Base-by-base conservation (phyloP, 2,888 invertebrate genomes). In the Yponomeuta evonymella region DNA sequence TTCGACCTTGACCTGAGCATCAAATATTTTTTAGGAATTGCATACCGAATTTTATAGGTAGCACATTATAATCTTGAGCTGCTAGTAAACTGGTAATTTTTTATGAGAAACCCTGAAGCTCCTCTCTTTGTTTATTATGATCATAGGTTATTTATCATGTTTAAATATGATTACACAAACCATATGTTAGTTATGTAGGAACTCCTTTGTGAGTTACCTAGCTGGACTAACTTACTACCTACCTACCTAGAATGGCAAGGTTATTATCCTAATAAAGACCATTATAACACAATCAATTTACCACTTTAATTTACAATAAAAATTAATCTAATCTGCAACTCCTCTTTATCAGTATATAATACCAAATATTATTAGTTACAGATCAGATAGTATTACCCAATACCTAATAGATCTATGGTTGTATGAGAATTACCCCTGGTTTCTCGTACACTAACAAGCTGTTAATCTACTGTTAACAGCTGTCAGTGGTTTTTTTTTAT, bases 1-100 rank as follows among this genome's bases (percentile, higher is more conserved):
- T 78, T 81, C 89, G 91, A 90, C 92, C 92, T 93, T 92, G 92
- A 92, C 92, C 90, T 75, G 78, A 76, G 76, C 76, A 72, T 72
- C 51, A 67, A 65, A 72, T 73, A 72, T 73, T 74, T 72, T 74
- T 64, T 69, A 36, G 67, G 67, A 72, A 29, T 69, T 36, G 30
- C 11, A n/a, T 62, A 63, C 70, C 15, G 15, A 43, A 43, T 43
- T 58, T 3, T 58, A 15, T 2, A 58, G 51, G 15, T 58, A 58
- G 51, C 5, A 43, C 43, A 43, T 58, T 58, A 58, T 12, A 58
- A 58, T 58, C 51, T 48, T 72, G 23, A 23, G 23, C 23, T 23
- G 62, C 72, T 72, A 71, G 70, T 71, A 69, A 72, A 72, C 64
- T 48, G 48, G 3, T 65, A 15, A 43, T 5, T 66, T 10, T n/a